Evolutionary conservation across 2,888 invertebrate species (phyloP), one percentile per base, ranked within the genome.

Genomic region (Drosophila incognita): DNA sequence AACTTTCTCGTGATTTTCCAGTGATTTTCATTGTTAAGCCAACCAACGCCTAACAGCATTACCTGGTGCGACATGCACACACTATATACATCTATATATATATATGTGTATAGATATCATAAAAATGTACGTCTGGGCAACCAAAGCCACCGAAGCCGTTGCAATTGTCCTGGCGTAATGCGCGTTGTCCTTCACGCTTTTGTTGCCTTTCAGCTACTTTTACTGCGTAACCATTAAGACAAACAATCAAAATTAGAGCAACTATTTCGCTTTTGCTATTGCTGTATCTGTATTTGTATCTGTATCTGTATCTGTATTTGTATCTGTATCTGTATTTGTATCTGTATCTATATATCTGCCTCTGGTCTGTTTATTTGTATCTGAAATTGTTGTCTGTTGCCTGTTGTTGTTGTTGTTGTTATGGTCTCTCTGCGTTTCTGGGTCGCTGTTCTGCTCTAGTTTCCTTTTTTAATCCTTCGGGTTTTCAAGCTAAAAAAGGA

Each of bases 171-270:
- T 74, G 74, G 70, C 82, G 61, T 69, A 71, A 81, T 69, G 74
- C 64, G 61, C 67, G 66, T 74, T 82, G 87, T 79, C 87, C 87
- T 87, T 87, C 87, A 76, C 61, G 80, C 85, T 83, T 76, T 85
- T 87, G 78, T 81, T 75, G 71, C 63, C 75, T 69, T 76, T 69
- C 70, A 75, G 82, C 81, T 66, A 76, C 75, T 83, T 89, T 87
- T 89, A 89, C 87, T 51, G 71, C 81, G 81, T 70, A 87, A 78
- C 89, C 74, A 90, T 91, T 90, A 81, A 60, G 61, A 40, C 61
- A 69, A 69, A 90, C 90, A 90, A 90, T 83, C 82, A 76, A 91
- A 90, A 90, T 79, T 90, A 90, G 90, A 90, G 90, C 90, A 90
- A 82, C 84, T 84, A 87, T 74, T 83, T 73, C 74, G 64, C 51